Base-by-base conservation (phyloP, 2,888 invertebrate species). In the Mythimna albipuncta region DNA sequence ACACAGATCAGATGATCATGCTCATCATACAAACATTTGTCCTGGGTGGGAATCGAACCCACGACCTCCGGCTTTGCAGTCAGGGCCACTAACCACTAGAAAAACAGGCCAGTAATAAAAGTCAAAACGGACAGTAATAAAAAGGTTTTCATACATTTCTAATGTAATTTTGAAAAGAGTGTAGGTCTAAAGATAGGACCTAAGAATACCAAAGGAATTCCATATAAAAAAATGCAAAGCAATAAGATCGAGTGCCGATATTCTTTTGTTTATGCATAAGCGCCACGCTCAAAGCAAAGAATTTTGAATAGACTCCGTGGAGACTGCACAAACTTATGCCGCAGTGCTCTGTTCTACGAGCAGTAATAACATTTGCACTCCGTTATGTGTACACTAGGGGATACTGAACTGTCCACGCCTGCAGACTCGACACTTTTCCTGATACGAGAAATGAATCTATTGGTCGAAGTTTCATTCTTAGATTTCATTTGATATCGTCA, bases 201-300 rank as follows among this genome's bases (percentile, higher is more conserved):
- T 21, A 10, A 57, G 57, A n/a, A n/a, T 35, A 61, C 4, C n/a
- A 54, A 57, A 16, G 21, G 4, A 38, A 62, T 32, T 41, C n/a
- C 6, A 50, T 69, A 35, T 11, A 35, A 35, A 44, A 50, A 52
- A 59, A 54, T 21, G 38, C 38, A 61, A 62, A 64, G 32, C 47
- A 54, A 47, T 68, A 62, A 11, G 32, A 44, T 55, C 4, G 44
- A 44, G 55, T 64, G 19, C 11, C 57, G 32, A 57, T 66, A 50
- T 71, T 54, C 65, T 62, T 61, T 70, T 76, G 64, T 70, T 70
- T 50, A n/a, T 52, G n/a, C 66, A 9, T 54, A 32, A 52, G n/a
- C 26, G n/a, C 52, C 10, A 19, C 16, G 11, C 52, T 75, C n/a
- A 58, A 72, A 69, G 63, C 32, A 64, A 76, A 76, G 32, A 59